Base-by-base conservation (phyloP, 2,888 invertebrate genomes). In the Calameuta idolon region DNA sequence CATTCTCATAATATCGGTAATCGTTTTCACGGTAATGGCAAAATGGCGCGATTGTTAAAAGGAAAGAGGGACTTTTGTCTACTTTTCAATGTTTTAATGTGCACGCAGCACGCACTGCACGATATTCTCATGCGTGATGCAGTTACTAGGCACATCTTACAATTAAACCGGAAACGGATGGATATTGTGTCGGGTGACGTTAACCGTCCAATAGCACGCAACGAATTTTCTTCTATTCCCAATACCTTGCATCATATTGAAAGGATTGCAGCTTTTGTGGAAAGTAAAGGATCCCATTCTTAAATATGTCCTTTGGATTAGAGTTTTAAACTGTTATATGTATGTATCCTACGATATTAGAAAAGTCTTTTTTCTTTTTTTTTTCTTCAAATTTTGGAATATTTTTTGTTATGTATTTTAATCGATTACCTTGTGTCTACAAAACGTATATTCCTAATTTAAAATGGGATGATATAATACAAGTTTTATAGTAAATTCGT, bases 151-250 rank as follows among this genome's bases (percentile, higher is more conserved):
- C 76, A 15, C 31, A 76, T 78, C 78, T 75, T 76, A 55, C 55
- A 55, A 55, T 55, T 55, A 71, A 37, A 75, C 73, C 75, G 78
- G 78, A 78, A 78, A 78, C 78, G 78, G 78, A 78, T 75, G 78
- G 78, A 75, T 75, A 78, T 78, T 78, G 78, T 81, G 79, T 82
- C 81, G 84, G 79, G 80, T 78, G 82, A 81, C 79, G 82, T 82
- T 84, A 82, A 83, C 83, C 76, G 75, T 77, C 81, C 78, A 78
- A 79, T 83, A 76, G 81, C 84, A 84, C 83, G 81, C 82, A 81
- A 84, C 80, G 77, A 75, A 73, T 71, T 33, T 55, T 55, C 55
- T 55, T 55, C 55, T 55, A 55, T 55, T 55, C 55, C 55, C 55
- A 55, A 55, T 55, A 55, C 23, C 55, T 55, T 55, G 55, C 55